Percentiles rank a stretch among this genome's conserved stretches.
phyloP scores from a whole-genome alignment of 2,113 vertebrate genomes.

The Sapajus apella region DNA sequence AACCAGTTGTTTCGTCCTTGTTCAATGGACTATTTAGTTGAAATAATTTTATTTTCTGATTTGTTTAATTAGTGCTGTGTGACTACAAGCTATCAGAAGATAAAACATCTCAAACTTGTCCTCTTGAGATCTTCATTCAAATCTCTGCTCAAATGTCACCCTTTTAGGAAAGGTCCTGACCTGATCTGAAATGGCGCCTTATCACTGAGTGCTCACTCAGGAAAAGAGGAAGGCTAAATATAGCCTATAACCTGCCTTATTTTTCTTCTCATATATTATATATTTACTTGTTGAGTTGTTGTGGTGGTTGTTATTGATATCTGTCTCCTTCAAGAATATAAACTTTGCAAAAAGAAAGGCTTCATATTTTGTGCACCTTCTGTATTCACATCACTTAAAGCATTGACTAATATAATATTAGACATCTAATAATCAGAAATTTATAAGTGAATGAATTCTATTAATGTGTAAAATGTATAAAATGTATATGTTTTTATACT shows the following conservation, averaged over 20 bases:
- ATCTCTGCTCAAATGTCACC: not conserved
- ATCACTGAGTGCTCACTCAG: not conserved
- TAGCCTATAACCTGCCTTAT: not conserved
- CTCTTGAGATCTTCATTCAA: not conserved
- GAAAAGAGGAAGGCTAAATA: not conserved
- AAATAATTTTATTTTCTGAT: not conserved
- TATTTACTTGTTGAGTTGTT: not conserved
- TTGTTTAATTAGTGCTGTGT: not conserved
- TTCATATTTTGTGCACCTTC: not conserved
- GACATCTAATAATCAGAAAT: not conserved
- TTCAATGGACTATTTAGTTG: not conserved
- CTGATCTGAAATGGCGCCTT: not conserved
- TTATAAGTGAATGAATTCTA: not conserved
- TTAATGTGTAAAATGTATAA: not conserved
- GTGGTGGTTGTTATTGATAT: not conserved
- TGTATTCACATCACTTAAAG: not conserved
- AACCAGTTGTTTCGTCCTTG: not conserved
- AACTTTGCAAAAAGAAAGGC: not conserved
- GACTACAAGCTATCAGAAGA: not conserved
- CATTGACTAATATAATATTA: not conserved
- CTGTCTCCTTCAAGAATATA: not conserved
- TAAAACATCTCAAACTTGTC: not conserved
- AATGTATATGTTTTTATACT: not conserved
- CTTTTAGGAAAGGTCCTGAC: not conserved
- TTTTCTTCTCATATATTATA: not conserved